Base-by-base conservation (phyloP, 1,140 invertebrate species). In the Luehdorfia chinensis region DNA sequence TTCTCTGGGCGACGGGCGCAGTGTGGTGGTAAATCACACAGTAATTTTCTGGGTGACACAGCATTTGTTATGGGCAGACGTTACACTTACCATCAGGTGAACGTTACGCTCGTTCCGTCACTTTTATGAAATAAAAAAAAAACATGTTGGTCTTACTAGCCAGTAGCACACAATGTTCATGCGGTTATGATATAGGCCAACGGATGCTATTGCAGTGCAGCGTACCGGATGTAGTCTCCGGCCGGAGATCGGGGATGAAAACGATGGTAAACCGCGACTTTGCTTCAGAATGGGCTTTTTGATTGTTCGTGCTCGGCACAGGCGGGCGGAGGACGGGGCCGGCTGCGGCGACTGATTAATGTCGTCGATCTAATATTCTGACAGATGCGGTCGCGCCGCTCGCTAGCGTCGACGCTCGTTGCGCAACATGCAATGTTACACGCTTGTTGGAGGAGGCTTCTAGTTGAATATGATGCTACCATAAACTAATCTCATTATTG, bases 331-430 rank as follows among this genome's bases (percentile, higher is more conserved):
- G 46, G 41, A 12, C 27, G 41, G 45, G 47, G 39, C 49, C 37
- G 37, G 34, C 30, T 67, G 66, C 55, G 67, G 75, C 56, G 46
- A 51, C 64, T 67, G 69, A 84, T 81, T 84, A 77, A 84, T 84
- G 68, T 59, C 57, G 47, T 33, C 76, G 61, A 84, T 81, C 68
- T 76, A 84, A 79, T 81, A 84, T 75, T 76, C 67, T 75, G 77
- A 77, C 77, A 75, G 69, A 58, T 72, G 70, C 65, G 72, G 70
- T 64, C 63, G 58, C 55, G 54, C 44, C 51, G 39, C 57, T 13
- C 13, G 25, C 45, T 36, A 16, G 12, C 27, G 39, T 15, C 23
- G 25, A 13, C 13, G 13, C 25, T 7, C 19, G 36, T 23, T 6
- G 3, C 15, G 25, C 8, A 11, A 16, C 25, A 16, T 21, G 16